Evolutionary conservation across 1,140 invertebrate species (phyloP).

Genomic region (Formica exsecta): DNA sequence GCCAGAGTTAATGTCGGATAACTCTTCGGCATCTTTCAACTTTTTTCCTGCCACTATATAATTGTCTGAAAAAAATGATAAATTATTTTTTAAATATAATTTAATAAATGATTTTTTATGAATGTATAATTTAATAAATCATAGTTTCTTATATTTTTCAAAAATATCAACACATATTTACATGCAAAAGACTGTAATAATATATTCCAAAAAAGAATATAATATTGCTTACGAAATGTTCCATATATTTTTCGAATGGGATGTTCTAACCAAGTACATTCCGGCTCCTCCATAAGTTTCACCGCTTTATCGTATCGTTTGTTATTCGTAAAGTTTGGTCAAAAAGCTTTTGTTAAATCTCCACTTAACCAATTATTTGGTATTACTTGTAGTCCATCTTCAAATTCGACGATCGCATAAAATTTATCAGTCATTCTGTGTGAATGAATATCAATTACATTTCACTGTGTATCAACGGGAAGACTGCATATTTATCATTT

Average conservation of each 20-base stretch:
- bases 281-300: neutral
- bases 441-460: neutral
- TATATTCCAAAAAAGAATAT: neutral
- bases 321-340: neutral
- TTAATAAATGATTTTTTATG: too few relatives aligned
- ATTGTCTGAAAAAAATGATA: too few relatives aligned
- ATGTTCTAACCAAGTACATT: neutral
- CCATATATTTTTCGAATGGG: neutral
- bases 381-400: conserved; percentile 13
- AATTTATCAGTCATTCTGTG: neutral
- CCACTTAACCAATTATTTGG: neutral
- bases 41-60: too few relatives aligned
- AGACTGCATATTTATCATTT: neutral
- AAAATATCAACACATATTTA: too few relatives aligned
- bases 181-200: neutral
- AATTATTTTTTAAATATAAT: too few relatives aligned
- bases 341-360: neutral
- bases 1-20: too few relatives aligned
- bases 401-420: neutral
- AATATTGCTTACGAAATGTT: neutral
- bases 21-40: too few relatives aligned
- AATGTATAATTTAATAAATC: neutral
- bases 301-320: neutral
- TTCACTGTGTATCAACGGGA: neutral
- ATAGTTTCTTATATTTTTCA: neutral